These are phyloP conservation scores for Arctocebus calabarensis DNA, from an alignment of 2,797 vertebrate genomes.

Conservation along the genomic window DNA sequence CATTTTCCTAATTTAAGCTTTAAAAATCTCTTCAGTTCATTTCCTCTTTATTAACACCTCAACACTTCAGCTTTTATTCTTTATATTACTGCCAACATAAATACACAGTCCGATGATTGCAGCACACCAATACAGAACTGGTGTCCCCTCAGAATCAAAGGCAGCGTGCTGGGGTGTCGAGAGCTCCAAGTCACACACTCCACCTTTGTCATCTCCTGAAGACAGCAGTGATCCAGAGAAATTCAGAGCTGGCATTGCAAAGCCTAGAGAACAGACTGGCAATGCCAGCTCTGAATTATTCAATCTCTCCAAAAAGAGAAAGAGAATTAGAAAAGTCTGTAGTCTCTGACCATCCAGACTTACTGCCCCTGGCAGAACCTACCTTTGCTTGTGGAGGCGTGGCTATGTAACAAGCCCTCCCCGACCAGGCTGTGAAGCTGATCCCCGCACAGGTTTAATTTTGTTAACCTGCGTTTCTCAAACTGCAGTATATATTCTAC, in stretches of 20 bases:
- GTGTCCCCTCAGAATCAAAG: neutral
- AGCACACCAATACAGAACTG: neutral
- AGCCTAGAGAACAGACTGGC: neutral
- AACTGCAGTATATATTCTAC: neutral
- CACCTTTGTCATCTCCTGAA: neutral
- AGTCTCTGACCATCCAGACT: neutral
- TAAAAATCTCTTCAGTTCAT: slow-evolving; percentile 10
- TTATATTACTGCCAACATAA: slow-evolving; percentile 32
- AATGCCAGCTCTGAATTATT: neutral
- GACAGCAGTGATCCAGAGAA: neutral
- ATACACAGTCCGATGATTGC: neutral
- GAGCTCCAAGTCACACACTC: neutral
- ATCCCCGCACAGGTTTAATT: neutral
- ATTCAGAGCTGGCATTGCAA: too few species aligned
- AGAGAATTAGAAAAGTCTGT: neutral
- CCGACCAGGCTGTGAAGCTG: neutral
- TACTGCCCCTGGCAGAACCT: neutral
- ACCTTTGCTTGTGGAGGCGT: neutral
- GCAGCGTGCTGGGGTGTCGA: neutral
- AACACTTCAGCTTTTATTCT: neutral
- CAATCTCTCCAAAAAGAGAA: neutral
- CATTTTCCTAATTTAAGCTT: neutral
- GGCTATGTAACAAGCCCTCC: neutral
- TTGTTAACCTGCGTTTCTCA: neutral
- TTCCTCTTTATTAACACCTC: slow-evolving; percentile 13